Conservation (phyloP, 1,140 invertebrate genomes). For the Periplaneta americana region DNA sequence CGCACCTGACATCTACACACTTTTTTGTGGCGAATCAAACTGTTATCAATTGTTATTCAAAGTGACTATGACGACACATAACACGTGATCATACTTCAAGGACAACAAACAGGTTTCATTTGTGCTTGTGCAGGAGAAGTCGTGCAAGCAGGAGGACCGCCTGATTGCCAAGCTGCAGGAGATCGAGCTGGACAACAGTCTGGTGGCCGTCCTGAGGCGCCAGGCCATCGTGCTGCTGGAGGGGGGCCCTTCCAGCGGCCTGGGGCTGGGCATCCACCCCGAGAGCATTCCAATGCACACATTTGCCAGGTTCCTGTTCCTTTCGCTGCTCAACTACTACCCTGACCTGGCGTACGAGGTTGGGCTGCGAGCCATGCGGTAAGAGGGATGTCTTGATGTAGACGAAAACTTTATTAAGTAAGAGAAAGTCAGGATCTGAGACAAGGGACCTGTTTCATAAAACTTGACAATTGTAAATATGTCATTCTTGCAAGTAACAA, state of each 20-base stretch:
- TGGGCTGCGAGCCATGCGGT: conserved; percentile 52
- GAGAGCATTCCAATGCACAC: conserved; percentile 78
- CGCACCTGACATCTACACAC: no score
- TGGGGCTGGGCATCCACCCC: conserved; percentile 68
- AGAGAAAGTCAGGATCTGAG: no score
- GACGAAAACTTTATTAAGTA: no score
- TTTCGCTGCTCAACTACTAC: conserved; percentile 64
- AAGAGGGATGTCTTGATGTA: conserved; percentile 9
- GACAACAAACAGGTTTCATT: no score
- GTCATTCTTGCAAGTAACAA: no score
- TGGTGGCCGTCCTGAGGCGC: conserved; percentile 52
- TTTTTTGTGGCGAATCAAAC: no score
- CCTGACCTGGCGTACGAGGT: conserved; percentile 69
- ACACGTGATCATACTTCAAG: no score
- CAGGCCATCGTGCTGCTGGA: conserved; percentile 57
- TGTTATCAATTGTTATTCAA: no score
- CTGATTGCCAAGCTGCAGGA: conserved; percentile 68
- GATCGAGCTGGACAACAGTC: conserved; percentile 65
- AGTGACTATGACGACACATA: no score
- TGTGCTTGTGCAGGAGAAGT: conserved; percentile 47
- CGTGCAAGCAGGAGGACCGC: conserved; percentile 69
- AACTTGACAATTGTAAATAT: no score
- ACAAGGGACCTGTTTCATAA: no score
- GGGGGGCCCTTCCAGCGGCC: conserved; percentile 68
- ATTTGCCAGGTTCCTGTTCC: conserved; percentile 74